These are phyloP conservation scores for Eupeodes latifasciatus DNA, from an alignment of 2,888 invertebrate species.

Conservation along the genomic window DNA sequence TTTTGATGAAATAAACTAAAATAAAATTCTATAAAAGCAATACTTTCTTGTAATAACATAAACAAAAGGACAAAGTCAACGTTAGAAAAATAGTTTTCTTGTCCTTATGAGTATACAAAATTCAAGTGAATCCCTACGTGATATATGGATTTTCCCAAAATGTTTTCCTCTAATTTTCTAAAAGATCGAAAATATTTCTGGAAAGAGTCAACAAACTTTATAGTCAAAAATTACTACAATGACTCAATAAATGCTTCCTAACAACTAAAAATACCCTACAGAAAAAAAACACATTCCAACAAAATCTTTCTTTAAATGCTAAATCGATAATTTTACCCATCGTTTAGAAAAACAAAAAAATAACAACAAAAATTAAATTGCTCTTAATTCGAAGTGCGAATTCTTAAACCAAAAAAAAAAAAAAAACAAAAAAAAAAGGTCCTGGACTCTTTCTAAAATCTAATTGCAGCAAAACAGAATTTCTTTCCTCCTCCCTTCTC, in stretches of 20 bases:
- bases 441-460: constrained; percentile 57
- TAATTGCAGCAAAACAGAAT: not conserved
- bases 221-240: not conserved
- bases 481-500: not conserved
- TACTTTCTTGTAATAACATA: too few species aligned
- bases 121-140: too few species aligned
- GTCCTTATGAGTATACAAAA: too few species aligned
- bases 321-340: constrained; percentile 25
- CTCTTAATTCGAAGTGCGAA: constrained; percentile 11
- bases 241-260: constrained; percentile 11
- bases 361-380: not conserved
- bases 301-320: not conserved
- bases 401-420: constrained; percentile 9
- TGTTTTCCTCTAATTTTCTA: too few species aligned
- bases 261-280: constrained; percentile 60
- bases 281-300: constrained; percentile 2
- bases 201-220: constrained; percentile 53
- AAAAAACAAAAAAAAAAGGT: not conserved
- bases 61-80: too few species aligned
- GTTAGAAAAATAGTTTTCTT: too few species aligned
- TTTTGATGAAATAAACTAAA: too few species aligned
- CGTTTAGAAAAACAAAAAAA: not conserved
- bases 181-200: not conserved
- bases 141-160: too few species aligned
- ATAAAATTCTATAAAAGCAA: too few species aligned